Base-by-base conservation (phyloP, 2,888 invertebrate genomes). In the Macaria notata region DNA sequence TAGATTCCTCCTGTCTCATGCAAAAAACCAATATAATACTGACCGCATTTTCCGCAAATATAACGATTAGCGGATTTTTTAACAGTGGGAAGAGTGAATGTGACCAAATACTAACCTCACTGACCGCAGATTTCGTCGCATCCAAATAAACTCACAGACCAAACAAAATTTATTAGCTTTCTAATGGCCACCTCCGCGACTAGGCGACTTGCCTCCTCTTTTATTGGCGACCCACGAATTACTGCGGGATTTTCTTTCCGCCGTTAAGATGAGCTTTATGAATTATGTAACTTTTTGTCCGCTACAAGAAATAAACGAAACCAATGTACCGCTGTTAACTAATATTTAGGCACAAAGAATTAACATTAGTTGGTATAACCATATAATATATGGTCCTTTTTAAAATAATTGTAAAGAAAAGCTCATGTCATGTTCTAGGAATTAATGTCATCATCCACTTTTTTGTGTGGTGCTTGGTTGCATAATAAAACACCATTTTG, bases 131-230 rank as follows among this genome's bases (percentile, higher is more conserved):
- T 71, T 69, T 70, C 64, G 75, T 49, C 75, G 78, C 76, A 76
- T 79, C 79, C 87, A 87, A 87, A 86, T 86, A 86, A 86, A 87
- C 84, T 87, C 86, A 81, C 78, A 81, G 81, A 77, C 79, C 82
- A 78, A 78, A 73, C 73, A 76, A 83, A 86, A 87, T 87, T 86
- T 88, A 88, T 86, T 84, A 83, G 83, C 80, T 84, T 83, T 82
- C 83, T 80, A 86, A 85, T 84, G 81, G 83, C 78, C 84, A 81
- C 78, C 76, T 79, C 73, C 73, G 72, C 79, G 73, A 76, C 79
- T 79, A 71, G 71, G 79, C 72, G 79, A 79, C 77, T 59, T 52
- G 59, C 59, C 51, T n/a, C n/a, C n/a, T 55, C 79, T 75, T 83
- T 78, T 86, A 85, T 81, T 83, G 19, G 81, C 79, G 75, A 72